Evolutionary conservation across 2,113 vertebrate genomes (phyloP).

Genomic region (Monopterus albus): DNA sequence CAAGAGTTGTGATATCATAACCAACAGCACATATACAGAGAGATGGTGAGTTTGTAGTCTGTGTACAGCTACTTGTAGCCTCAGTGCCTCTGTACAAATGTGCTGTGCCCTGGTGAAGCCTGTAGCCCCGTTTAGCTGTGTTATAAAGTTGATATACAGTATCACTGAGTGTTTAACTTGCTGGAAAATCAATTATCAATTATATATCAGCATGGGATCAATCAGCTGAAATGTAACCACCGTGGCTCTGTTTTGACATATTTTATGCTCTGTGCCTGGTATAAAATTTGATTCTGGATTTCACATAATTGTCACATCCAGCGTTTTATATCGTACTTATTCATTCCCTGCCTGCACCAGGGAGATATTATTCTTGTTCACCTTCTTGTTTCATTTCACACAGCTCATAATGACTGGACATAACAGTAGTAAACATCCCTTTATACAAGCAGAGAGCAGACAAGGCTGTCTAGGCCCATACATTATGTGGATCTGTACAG

Average conservation of each 20-base stretch:
- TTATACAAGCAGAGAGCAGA: constrained; percentile 19
- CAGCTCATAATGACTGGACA: constrained; percentile 21
- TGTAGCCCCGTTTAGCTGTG: neutral
- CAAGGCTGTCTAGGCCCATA: constrained; percentile 19
- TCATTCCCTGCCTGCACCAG: neutral
- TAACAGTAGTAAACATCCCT: neutral
- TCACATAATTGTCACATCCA: neutral
- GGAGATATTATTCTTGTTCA: neutral
- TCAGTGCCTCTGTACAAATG: neutral
- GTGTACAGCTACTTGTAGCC: too few relatives aligned
- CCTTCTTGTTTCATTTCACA: neutral
- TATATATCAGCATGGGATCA: constrained; percentile 6
- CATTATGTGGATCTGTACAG: constrained; percentile 47
- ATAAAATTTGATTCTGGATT: neutral
- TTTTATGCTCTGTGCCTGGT: neutral
- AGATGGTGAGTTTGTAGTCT: neutral
- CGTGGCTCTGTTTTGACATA: neutral
- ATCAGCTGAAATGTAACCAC: constrained; percentile 3
- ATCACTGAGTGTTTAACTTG: constrained; percentile 1
- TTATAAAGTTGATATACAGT: constrained; percentile 1
- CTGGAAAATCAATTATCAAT: constrained; percentile 13
- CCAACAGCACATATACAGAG: neutral
- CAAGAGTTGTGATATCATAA: neutral
- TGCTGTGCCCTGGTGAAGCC: neutral
- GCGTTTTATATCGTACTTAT: neutral